Conservation (phyloP, 2,888 invertebrate species). For the Calameuta idolon region DNA sequence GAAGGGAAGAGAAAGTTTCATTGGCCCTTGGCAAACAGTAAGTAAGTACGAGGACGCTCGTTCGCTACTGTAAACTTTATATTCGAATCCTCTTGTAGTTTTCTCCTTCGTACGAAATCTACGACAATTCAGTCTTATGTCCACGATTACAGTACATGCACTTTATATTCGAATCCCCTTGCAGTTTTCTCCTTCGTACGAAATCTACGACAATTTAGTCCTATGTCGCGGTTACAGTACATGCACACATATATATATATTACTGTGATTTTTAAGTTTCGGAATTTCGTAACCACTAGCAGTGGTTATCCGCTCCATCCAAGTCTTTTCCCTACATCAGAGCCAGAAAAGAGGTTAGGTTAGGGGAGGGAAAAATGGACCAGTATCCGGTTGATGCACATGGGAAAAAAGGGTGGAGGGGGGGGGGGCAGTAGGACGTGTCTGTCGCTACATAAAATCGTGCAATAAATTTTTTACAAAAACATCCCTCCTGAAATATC, state of each 20-base stretch:
- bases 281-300: not conserved
- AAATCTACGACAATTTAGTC: not conserved
- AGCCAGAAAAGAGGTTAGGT: not conserved
- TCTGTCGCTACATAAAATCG: not conserved
- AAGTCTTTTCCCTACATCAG: not conserved
- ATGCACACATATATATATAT: not conserved
- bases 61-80: not conserved
- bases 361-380: not conserved
- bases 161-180: not conserved
- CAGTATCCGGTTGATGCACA: not conserved
- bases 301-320: not conserved
- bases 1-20: not conserved
- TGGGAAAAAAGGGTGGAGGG: not conserved
- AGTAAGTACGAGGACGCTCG: not conserved
- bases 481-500: not conserved
- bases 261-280: not conserved
- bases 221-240: not conserved
- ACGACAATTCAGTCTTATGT: not conserved
- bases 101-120: not conserved
- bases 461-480: not conserved
- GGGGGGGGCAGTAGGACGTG: not conserved
- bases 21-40: not conserved
- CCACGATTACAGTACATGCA: not conserved
- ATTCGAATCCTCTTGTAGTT: not conserved
- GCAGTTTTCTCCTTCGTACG: not conserved